phyloP scores from a whole-genome alignment of 2,113 vertebrate genomes.

The Climacteris rufus region DNA sequence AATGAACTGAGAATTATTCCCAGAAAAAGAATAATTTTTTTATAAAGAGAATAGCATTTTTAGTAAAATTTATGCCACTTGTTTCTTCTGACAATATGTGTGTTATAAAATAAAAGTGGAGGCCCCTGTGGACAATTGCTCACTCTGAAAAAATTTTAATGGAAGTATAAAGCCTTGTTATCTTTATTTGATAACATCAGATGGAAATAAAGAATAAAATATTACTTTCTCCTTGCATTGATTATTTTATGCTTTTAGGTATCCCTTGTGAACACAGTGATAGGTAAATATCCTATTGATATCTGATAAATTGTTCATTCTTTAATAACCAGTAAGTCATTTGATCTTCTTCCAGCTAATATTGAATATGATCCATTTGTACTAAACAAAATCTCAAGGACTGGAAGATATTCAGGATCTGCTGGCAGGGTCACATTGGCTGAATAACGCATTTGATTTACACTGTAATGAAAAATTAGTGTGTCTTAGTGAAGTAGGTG shows the following conservation, averaged over 20 bases:
- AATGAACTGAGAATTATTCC: conserved; percentile 2
- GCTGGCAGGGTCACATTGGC: neutral
- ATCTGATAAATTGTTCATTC: neutral
- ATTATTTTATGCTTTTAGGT: neutral
- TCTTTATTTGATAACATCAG: neutral
- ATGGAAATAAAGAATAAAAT: neutral
- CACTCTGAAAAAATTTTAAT: neutral
- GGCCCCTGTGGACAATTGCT: neutral
- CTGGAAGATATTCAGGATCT: conserved; percentile 14
- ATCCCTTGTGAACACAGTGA: neutral
- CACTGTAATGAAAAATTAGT: neutral
- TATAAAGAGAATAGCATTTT: neutral
- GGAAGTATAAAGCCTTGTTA: neutral
- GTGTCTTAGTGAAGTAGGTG: neutral
- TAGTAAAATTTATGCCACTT: neutral
- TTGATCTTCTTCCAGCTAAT: conserved; percentile 14
- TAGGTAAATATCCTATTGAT: neutral
- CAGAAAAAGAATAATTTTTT: neutral
- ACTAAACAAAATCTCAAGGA: conserved; percentile 30
- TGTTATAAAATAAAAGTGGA: neutral
- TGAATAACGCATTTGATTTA: conserved; percentile 11
- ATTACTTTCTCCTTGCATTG: neutral
- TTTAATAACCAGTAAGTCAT: neutral
- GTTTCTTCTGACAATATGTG: neutral
- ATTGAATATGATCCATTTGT: neutral